Evolutionary conservation across 2,888 invertebrate species (phyloP), one percentile per base, ranked within the genome.

Genomic region (Eremobia ochroleuca): DNA sequence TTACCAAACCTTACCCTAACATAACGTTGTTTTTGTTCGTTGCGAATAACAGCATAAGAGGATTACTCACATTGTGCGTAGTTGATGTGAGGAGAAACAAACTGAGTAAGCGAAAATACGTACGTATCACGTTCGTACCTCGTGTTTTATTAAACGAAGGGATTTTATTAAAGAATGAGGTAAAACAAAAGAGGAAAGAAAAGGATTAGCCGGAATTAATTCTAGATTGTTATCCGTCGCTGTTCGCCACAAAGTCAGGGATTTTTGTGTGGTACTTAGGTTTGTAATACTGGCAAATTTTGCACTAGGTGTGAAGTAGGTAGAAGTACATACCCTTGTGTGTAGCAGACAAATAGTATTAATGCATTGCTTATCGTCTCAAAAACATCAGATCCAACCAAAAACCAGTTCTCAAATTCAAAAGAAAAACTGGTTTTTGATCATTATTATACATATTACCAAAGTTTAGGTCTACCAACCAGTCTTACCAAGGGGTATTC

Each of bases 1-100:
- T 74, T 43, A 43, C 21, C n/a, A n/a, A 80, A 40, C 13, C 40
- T 58, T n/a, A 58, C 64, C 64, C 37, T 3, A 37, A 76, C 58
- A 65, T 52, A 64, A 65, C 15, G 61, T 68, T 82, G 52, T 82
- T 80, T 76, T 80, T 76, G 76, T 80, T 76, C 76, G 66, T 49
- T 49, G 34, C 28, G 69, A 71, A 82, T 81, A 68, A 72, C 64
- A 72, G 43, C 37, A 31, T 76, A 80, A 80, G 79, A 80, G 79
- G 79, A 80, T 80, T 80, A 81, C 74, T 37, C 62, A 73, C 52
- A 59, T 61, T 49, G 62, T 70, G 43, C 46, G 65, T 67, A 13
- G 40, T 61, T 52, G 15, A 37, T 31, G 61, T 66, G 65, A 58
- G 43, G 58, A 66, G 65, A 18, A 82, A 67, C 58, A 73, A 15